These are phyloP conservation scores for Morelia viridis DNA, from an alignment of 2,797 vertebrate genomes.

Conservation along the genomic window DNA sequence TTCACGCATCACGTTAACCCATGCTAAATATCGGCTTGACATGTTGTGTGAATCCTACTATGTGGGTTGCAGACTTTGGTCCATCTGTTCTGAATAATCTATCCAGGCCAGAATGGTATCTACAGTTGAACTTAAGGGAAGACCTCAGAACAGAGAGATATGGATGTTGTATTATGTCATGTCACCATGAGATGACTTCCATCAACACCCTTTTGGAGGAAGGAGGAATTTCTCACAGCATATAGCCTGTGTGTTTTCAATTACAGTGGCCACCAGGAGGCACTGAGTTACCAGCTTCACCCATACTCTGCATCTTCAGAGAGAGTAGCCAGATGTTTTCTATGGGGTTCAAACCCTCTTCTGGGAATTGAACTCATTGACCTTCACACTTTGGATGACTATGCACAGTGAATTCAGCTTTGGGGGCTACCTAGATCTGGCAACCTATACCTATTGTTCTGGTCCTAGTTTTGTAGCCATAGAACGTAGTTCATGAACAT, in stretches of 20 bases:
- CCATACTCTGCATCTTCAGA: background rate
- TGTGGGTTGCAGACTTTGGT: too few species aligned
- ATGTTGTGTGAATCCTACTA: too few species aligned
- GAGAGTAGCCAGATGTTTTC: background rate
- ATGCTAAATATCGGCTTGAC: too few species aligned
- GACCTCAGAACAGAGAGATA: too few species aligned
- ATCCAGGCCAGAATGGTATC: too few species aligned
- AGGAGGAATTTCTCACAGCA: background rate
- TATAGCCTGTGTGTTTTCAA: background rate
- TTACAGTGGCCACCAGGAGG: background rate
- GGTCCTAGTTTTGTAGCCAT: background rate
- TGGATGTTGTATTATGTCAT: too few species aligned
- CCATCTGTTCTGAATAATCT: too few species aligned
- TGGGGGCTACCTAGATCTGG: background rate
- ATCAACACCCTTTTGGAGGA: too few species aligned
- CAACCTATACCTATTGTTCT: background rate
- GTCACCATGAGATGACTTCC: too few species aligned
- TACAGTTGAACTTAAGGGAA: too few species aligned
- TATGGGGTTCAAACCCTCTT: background rate
- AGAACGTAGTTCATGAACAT: background rate
- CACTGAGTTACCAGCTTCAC: background rate
- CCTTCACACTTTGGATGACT: background rate
- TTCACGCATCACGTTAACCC: too few species aligned
- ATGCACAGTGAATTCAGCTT: background rate
- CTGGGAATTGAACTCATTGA: background rate